Conservation (phyloP, 2,888 invertebrate species). For the Orthosia gracilis region DNA sequence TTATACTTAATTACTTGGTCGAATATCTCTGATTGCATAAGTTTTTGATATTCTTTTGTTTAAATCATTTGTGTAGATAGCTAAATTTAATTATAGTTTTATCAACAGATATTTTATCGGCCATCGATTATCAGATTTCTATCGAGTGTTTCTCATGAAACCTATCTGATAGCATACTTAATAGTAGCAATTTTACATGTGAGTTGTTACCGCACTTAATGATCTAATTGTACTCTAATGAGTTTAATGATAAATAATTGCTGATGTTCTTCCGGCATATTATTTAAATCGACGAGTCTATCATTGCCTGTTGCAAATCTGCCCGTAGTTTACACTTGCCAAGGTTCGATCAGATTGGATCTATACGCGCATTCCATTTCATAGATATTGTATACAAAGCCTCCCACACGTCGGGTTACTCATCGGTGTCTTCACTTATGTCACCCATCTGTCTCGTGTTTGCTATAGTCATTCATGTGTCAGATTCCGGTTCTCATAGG, state of each 20-base stretch:
- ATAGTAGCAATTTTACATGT: conserved; percentile 15
- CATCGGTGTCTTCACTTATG: conserved; percentile 65
- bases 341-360: conserved; percentile 12
- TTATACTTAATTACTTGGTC: not conserved
- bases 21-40: conserved; percentile 7
- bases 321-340: not conserved
- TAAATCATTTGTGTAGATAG: not conserved
- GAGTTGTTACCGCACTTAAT: conserved; percentile 4
- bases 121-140: conserved; percentile 25
- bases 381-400: conserved; percentile 34
- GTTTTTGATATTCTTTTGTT: not conserved
- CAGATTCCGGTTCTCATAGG: conserved; percentile 73
- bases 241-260: conserved; percentile 12
- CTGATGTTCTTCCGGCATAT: conserved; percentile 6
- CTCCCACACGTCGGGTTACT: conserved; percentile 49
- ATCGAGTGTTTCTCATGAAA: conserved; percentile 23
- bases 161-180: conserved; percentile 23
- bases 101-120: conserved; percentile 30
- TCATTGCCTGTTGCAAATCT: conserved; percentile 6
- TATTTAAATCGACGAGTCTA: conserved; percentile 11
- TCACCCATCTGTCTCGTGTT: conserved; percentile 68
- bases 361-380: conserved; percentile 15
- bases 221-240: conserved; percentile 11
- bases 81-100: conserved; percentile 25
- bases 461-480: conserved; percentile 71